A percentile compares a stretch with the other conserved stretches of the same genome.
Evolutionary conservation across 2,888 invertebrate genomes (phyloP).

Genomic region (Linyphia triangularis): DNA sequence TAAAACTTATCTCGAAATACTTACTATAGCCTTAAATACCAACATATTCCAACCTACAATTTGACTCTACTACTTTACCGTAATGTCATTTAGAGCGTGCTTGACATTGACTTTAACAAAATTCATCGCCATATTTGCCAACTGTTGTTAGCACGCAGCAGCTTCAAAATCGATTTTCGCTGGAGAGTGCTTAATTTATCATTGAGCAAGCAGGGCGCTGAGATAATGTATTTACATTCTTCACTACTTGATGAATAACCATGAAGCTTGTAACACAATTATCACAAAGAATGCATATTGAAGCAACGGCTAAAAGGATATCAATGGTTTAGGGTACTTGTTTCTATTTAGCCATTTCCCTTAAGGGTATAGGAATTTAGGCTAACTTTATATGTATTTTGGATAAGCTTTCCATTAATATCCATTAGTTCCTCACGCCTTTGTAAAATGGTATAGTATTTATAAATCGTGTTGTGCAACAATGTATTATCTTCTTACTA

Average conservation of each 20-base stretch:
- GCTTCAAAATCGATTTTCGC: neutral
- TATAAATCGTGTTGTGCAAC: no score
- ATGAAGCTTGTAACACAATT: neutral
- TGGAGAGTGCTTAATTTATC: neutral
- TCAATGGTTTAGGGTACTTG: neutral
- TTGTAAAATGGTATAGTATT: no score
- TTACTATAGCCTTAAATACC: no score
- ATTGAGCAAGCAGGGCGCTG: neutral
- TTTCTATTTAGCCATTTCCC: neutral
- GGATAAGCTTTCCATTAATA: neutral
- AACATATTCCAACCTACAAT: no score
- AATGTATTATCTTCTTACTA: no score
- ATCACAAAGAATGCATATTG: neutral
- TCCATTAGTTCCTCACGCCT: no score
- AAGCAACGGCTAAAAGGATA: neutral
- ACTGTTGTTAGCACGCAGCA: neutral
- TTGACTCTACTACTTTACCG: no score
- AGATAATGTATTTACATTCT: conserved; percentile 9
- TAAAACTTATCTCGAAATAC: no score
- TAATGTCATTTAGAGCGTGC: no score
- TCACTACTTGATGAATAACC: neutral
- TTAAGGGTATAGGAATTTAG: neutral
- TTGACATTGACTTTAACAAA: no score
- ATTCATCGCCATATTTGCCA: no score
- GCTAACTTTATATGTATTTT: neutral